Evolutionary conservation across 2,797 vertebrate species (phyloP).

Genomic region (Antennarius maculatus): DNA sequence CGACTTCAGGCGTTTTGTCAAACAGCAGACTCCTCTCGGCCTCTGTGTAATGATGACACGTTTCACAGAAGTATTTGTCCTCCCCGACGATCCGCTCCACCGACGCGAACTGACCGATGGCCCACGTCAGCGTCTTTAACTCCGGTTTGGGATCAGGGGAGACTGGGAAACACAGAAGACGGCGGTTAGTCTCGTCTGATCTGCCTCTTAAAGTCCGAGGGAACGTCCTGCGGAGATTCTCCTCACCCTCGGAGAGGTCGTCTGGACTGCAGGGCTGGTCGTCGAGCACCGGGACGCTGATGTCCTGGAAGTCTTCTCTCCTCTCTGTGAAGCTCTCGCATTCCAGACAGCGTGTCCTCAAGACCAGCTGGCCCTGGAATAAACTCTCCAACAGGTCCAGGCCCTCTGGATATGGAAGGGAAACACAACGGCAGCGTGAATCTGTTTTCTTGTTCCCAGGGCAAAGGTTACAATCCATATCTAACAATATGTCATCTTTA

Average conservation of each 20-base stretch:
- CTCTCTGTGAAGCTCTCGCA: constrained; percentile 96
- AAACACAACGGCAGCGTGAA: background rate
- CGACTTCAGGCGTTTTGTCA: constrained; percentile 95
- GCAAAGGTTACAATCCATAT: background rate
- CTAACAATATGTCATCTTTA: background rate
- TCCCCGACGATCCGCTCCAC: constrained; percentile 97
- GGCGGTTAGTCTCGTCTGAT: background rate
- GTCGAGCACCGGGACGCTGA: constrained; percentile 96
- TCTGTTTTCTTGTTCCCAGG: background rate
- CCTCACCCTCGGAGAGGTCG: constrained; percentile 87
- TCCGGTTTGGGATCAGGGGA: constrained; percentile 96
- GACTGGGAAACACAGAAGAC: constrained; percentile 75
- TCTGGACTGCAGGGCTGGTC: constrained; percentile 86
- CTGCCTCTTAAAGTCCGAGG: background rate
- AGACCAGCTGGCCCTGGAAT: constrained; percentile 94
- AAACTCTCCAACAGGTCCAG: constrained; percentile 92
- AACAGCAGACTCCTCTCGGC: constrained; percentile 97
- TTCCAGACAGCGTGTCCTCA: constrained; percentile 95
- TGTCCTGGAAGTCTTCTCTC: constrained; percentile 96
- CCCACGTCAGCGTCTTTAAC: constrained; percentile 94
- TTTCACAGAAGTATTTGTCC: constrained; percentile 99
- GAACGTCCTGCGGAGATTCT: background rate
- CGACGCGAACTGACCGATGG: constrained; percentile 96
- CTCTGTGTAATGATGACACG: constrained; percentile 95
- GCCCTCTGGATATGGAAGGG: constrained; percentile 47